These are phyloP conservation scores for Caenorhabditis virilis DNA, from an alignment of 2,888 invertebrate species.

Conservation along the genomic window DNA sequence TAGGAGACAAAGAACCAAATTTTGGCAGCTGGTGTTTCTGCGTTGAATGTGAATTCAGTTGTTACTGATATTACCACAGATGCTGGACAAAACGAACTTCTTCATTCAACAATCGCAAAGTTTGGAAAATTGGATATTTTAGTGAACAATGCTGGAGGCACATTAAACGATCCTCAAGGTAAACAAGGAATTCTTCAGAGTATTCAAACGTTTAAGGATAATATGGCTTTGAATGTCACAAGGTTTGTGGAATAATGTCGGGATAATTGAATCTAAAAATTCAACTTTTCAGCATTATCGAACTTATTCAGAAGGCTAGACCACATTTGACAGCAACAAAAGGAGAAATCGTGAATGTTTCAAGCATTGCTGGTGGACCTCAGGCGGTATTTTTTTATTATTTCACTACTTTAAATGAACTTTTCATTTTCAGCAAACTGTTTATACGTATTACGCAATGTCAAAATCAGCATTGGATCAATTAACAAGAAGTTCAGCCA, in stretches of 20 bases:
- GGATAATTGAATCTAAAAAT: too few species aligned
- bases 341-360: conserved; percentile 30
- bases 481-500: conserved; percentile 17
- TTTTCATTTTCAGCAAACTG: conserved; percentile 8
- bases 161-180: conserved; percentile 3
- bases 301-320: conserved; percentile 19
- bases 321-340: conserved; percentile 16
- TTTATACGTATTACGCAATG: conserved; percentile 10
- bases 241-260: too few species aligned
- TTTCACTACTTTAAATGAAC: too few species aligned
- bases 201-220: conserved; percentile 10
- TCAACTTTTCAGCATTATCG: conserved; percentile 31
- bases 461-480: conserved; percentile 26
- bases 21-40: conserved; percentile 12
- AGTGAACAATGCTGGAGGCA: conserved; percentile 22
- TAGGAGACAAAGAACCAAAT: conserved; percentile 16
- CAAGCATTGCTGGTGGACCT: conserved; percentile 25
- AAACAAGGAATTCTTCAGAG: conserved; percentile 9
- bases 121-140: conserved; percentile 28
- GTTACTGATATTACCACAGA: conserved; percentile 16
- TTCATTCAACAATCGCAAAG: conserved; percentile 8
- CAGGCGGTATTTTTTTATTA: conserved; percentile 16
- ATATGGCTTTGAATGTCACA: conserved; percentile 10
- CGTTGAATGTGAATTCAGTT: conserved; percentile 7
- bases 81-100: conserved; percentile 10